phyloP scores from a whole-genome alignment of 2,113 vertebrate species.

The Dasyornis broadbenti region DNA sequence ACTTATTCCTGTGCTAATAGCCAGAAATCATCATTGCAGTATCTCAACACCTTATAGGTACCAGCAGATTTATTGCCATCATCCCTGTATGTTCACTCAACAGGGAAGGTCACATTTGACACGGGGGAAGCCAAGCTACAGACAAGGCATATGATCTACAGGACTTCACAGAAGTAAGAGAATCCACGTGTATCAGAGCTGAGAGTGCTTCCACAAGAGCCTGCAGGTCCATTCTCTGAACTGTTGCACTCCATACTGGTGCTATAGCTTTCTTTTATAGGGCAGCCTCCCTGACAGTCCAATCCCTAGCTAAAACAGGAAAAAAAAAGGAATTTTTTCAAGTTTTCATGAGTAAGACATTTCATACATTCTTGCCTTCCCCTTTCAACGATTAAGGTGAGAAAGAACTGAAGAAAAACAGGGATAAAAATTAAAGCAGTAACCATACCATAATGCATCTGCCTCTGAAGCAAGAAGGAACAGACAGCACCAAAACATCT shows the following conservation, averaged over 20 bases:
- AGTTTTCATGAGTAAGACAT: background rate
- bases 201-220: background rate
- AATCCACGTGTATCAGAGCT: background rate
- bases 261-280: background rate
- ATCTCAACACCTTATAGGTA: background rate
- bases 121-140: background rate
- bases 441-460: background rate
- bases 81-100: background rate
- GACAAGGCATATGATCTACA: background rate
- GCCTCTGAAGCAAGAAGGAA: constrained; percentile 14
- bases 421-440: constrained; percentile 38
- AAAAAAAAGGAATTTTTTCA: background rate
- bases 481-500: constrained; percentile 20
- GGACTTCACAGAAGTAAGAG: background rate
- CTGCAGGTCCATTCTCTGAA: background rate
- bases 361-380: background rate
- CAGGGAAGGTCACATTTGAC: background rate
- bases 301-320: background rate
- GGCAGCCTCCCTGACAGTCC: background rate
- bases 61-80: background rate
- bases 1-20: background rate
- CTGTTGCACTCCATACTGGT: background rate
- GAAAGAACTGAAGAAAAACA: constrained; percentile 4
- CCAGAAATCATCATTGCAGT: background rate
- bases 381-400: background rate